These are phyloP conservation scores for Ranitomeya imitator DNA, from an alignment of 2,113 vertebrate species.

Conservation along the genomic window DNA sequence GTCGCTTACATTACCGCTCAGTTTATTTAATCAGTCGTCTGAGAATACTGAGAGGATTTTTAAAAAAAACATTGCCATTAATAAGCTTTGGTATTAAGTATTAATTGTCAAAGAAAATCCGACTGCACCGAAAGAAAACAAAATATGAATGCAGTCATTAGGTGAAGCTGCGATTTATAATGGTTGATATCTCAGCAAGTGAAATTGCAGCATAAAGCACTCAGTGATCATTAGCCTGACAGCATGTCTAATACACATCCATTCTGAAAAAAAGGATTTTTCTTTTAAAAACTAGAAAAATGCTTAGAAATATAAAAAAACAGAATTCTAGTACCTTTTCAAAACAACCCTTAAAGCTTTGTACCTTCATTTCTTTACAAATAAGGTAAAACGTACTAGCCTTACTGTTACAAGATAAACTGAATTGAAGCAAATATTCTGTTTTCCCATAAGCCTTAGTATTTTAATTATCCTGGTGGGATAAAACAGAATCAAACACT, in stretches of 20 bases:
- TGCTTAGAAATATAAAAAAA: slow-evolving; percentile 4
- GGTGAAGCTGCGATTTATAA: not conserved
- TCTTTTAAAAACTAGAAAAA: not conserved
- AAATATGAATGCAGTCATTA: slow-evolving; percentile 10
- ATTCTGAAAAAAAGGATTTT: not conserved
- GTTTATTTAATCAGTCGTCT: slow-evolving; percentile 12
- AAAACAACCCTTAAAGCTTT: slow-evolving; percentile 32
- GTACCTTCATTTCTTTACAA: slow-evolving; percentile 5
- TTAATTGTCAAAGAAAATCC: slow-evolving; percentile 22
- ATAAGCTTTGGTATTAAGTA: slow-evolving; percentile 5
- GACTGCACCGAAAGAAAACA: slow-evolving; percentile 7
- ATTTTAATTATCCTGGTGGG: slow-evolving; percentile 58
- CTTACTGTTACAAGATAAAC: slow-evolving; percentile 24
- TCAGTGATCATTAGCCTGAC: slow-evolving; percentile 18
- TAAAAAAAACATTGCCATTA: not conserved
- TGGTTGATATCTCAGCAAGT: not conserved
- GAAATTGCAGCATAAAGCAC: slow-evolving; percentile 23
- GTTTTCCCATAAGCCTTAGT: slow-evolving; percentile 46
- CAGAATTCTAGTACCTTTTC: not conserved
- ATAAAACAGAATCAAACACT: slow-evolving; percentile 58
- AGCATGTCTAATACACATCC: slow-evolving; percentile 12
- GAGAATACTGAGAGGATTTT: not conserved
- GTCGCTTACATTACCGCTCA: not conserved
- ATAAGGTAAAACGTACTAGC: not conserved
- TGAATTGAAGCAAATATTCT: slow-evolving; percentile 41